Percentiles rank a stretch among this genome's conserved stretches.
Evolutionary conservation across 2,888 invertebrate species (phyloP).

Genomic region (Drosophila suboccidentalis): DNA sequence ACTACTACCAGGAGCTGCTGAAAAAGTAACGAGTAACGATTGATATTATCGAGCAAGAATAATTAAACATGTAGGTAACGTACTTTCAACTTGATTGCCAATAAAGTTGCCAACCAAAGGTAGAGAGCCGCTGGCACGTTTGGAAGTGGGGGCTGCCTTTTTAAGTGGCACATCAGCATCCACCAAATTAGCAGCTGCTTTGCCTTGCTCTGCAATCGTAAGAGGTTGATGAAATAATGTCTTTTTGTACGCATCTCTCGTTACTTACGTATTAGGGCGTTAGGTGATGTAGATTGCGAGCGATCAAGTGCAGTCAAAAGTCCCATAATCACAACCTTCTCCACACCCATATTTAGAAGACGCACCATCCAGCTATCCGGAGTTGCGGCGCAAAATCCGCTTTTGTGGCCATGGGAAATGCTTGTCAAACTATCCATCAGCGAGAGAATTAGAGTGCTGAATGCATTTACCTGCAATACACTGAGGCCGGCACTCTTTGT

Average conservation of each 20-base stretch:
- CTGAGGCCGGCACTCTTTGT: slow-evolving; percentile 12
- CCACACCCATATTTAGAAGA: slow-evolving; percentile 63
- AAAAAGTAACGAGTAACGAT: background rate
- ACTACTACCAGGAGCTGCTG: background rate
- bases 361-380: slow-evolving; percentile 64
- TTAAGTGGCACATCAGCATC: slow-evolving; percentile 28
- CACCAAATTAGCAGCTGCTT: slow-evolving; percentile 28
- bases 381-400: slow-evolving; percentile 62
- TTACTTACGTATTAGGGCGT: slow-evolving; percentile 37
- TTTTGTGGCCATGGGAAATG: slow-evolving; percentile 59
- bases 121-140: slow-evolving; percentile 43
- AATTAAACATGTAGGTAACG: background rate
- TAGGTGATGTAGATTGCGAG: slow-evolving; percentile 6
- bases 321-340: slow-evolving; percentile 57
- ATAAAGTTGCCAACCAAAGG: slow-evolving; percentile 21
- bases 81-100: slow-evolving; percentile 24
- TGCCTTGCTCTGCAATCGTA: slow-evolving; percentile 33
- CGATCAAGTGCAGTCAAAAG: slow-evolving; percentile 63
- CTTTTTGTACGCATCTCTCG: fast-evolving
- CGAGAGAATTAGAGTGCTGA: slow-evolving; percentile 60
- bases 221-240: background rate
- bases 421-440: slow-evolving; percentile 56
- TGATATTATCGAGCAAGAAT: background rate
- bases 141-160: slow-evolving; percentile 34
- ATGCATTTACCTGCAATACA: slow-evolving; percentile 59